Conservation (phyloP, 2,888 invertebrate species). For the Drosophila buzzatii region DNA sequence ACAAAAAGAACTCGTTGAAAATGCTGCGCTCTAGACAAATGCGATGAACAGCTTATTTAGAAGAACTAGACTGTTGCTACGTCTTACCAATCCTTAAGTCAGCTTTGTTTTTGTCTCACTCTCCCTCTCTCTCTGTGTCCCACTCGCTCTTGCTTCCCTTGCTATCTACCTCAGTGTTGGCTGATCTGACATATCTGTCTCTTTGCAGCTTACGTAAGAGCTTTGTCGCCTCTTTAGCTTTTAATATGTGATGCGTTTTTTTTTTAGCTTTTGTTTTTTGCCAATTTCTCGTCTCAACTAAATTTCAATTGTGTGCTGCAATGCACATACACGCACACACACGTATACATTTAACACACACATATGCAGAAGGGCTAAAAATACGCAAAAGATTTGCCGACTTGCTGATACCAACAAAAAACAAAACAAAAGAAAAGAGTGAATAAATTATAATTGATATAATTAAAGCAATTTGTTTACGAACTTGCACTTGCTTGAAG, state of each 20-base stretch:
- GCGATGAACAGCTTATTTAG: not conserved
- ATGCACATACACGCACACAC: conserved; percentile 5
- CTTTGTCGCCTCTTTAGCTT: conserved; percentile 20
- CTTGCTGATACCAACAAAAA: conserved; percentile 48
- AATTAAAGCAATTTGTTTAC: conserved; percentile 16
- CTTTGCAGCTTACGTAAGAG: conserved; percentile 42
- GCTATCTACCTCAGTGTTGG: not conserved
- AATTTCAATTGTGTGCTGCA: conserved; percentile 44
- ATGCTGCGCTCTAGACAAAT: not conserved
- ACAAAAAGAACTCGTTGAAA: not conserved
- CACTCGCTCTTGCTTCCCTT: not conserved
- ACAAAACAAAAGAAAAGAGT: conserved; percentile 1
- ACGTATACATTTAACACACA: not conserved
- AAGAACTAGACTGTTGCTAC: not conserved
- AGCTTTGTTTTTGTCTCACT: conserved; percentile 6
- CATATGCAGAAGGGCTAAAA: conserved; percentile 45
- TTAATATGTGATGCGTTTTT: conserved; percentile 19
- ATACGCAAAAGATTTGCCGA: conserved; percentile 39
- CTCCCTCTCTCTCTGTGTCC: not conserved
- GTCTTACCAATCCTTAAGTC: conserved; percentile 44
- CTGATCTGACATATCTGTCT: not conserved
- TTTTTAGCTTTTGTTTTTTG: conserved; percentile 23
- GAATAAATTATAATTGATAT: conserved; percentile 19
- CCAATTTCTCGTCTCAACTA: conserved; percentile 44
- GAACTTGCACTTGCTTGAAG: conserved; percentile 43